phyloP scores from a whole-genome alignment of 2,113 vertebrate species.

The Heterotis niloticus region DNA sequence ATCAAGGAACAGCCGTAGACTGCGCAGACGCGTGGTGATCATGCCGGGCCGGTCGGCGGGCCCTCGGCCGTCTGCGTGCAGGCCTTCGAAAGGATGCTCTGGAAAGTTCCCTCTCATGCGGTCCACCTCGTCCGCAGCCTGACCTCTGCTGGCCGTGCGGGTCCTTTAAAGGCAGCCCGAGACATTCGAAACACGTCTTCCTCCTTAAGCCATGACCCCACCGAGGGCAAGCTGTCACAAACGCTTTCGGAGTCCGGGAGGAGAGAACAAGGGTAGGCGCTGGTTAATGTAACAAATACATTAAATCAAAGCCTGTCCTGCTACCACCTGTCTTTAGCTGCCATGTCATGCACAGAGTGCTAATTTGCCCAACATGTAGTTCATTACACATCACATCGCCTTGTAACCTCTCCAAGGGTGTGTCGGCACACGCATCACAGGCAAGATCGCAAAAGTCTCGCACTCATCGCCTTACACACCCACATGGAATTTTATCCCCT shows the following conservation, averaged over 20 bases:
- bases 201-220: constrained; percentile 5
- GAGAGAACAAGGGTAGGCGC: background rate
- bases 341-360: background rate
- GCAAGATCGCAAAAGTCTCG: background rate
- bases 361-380: background rate
- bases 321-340: background rate
- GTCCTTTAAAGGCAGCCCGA: constrained; percentile 9
- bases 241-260: background rate
- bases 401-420: background rate
- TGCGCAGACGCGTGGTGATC: constrained; percentile 38
- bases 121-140: background rate
- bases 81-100: background rate
- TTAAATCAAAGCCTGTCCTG: constrained; percentile 5
- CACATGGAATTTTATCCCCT: background rate
- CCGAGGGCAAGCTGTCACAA: background rate
- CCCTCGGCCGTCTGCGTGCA: constrained; percentile 49
- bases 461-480: background rate
- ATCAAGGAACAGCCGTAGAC: constrained; percentile 42
- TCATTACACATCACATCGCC: background rate
- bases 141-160: constrained; percentile 10
- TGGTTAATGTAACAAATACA: background rate
- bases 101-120: background rate
- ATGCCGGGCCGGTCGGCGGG: constrained; percentile 58
- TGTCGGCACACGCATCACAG: background rate
- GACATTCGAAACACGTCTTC: constrained; percentile 8